Base-by-base conservation (phyloP, 2,888 invertebrate genomes). In the Cryptops parisi region DNA sequence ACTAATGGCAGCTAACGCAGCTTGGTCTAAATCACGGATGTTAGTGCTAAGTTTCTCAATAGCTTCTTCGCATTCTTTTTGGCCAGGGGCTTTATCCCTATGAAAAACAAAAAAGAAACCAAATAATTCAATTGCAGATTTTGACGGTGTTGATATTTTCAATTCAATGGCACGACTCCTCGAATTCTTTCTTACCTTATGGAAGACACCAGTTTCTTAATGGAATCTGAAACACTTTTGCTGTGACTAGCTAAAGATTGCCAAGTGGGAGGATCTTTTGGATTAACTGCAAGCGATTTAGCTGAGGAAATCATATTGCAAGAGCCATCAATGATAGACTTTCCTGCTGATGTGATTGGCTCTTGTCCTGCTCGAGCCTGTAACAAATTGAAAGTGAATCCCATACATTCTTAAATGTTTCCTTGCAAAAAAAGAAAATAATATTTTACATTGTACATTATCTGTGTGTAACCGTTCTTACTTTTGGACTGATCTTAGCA, bases 81-180 rank as follows among this genome's bases (percentile, higher is more conserved):
- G 94, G 0, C 97, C 97, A 0, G 97, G 97, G 0, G 96, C 93
- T 63, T 88, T 88, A 65, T 94, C 94, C 51, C 87, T 83, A 59
- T 23, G 59, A 57, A 23, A 40, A 17, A 45, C 44, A 24, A 56
- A 52, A n/a, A n/a, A 33, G n/a, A n/a, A n/a, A 12, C 5, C 3
- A 19, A 6, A 49, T 5, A 12, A 19, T 0, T 44, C n/a, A n/a
- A n/a, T n/a, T n/a, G n/a, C n/a, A n/a, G n/a, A n/a, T n/a, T n/a
- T n/a, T n/a, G n/a, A n/a, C n/a, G n/a, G n/a, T 26, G 12, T 4
- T 47, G 12, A 47, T 12, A 47, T n/a, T n/a, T n/a, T n/a, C n/a
- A n/a, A n/a, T n/a, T n/a, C n/a, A n/a, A n/a, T n/a, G n/a, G n/a
- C n/a, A 15, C 22, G 2, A 27, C 22, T 21, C 38, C 5, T 12